A percentile compares a stretch with the other conserved stretches of the same genome.
Evolutionary conservation across 2,113 vertebrate species (phyloP).

Genomic region (Xerus inauris): DNA sequence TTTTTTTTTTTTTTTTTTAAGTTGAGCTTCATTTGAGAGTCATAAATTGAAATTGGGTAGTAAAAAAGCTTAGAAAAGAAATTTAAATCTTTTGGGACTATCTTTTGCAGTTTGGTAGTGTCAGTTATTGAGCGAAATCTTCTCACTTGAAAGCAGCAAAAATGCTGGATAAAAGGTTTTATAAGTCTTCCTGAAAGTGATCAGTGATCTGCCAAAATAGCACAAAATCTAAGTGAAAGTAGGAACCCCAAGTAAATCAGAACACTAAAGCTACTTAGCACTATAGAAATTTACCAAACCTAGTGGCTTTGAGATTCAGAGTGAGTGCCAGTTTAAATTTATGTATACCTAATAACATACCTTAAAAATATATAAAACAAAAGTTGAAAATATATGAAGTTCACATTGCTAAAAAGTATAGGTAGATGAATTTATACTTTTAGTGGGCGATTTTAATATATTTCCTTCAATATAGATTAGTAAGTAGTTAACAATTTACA

Average conservation of each 20-base stretch:
- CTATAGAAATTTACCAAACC: neutral
- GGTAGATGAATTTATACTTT: neutral
- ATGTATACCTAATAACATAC: neutral
- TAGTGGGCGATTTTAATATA: neutral
- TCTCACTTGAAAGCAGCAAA: constrained; percentile 11
- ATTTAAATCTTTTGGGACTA: constrained; percentile 46
- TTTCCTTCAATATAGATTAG: neutral
- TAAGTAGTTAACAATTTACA: neutral
- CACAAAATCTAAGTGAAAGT: constrained; percentile 41
- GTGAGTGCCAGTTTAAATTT: constrained; percentile 40
- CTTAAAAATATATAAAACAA: neutral
- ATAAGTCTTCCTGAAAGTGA: constrained; percentile 35
- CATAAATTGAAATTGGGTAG: neutral
- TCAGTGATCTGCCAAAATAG: neutral
- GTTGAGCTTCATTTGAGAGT: neutral
- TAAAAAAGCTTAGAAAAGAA: constrained; percentile 16
- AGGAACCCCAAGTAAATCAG: neutral
- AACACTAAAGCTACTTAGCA: neutral
- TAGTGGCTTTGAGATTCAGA: neutral
- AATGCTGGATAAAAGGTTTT: neutral
- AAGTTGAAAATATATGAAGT: constrained; percentile 1
- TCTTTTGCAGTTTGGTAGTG: neutral
- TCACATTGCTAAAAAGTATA: neutral
- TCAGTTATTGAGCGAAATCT: neutral
- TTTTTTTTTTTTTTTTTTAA: neutral